Evolutionary conservation across 2,797 vertebrate species (phyloP).

Genomic region (Emydoidea blandingii): DNA sequence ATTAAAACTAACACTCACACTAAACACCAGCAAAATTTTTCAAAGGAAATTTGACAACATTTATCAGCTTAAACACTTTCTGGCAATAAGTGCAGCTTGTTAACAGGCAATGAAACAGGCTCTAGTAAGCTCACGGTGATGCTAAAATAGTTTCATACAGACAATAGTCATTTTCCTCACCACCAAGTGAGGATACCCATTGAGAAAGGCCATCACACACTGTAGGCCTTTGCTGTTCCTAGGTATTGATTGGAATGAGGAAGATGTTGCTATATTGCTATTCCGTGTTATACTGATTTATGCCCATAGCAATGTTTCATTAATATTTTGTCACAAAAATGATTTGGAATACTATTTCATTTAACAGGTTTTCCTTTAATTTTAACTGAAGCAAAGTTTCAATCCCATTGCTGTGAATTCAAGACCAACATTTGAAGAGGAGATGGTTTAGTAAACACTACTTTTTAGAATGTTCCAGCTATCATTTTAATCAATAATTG

Average conservation of each 20-base stretch:
- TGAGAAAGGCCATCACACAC: constrained; percentile 74
- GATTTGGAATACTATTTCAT: constrained; percentile 48
- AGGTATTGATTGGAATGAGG: constrained; percentile 70
- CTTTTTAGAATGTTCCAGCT: not conserved
- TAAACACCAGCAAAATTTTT: constrained; percentile 38
- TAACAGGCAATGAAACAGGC: constrained; percentile 78
- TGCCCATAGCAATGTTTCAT: constrained; percentile 53
- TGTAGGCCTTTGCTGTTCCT: constrained; percentile 67
- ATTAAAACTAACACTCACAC: constrained; percentile 59
- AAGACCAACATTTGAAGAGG: constrained; percentile 1
- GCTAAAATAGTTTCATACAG: constrained; percentile 67
- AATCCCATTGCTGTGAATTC: constrained; percentile 42
- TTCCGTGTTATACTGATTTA: constrained; percentile 47
- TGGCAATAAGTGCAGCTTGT: constrained; percentile 70
- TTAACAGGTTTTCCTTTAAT: constrained; percentile 53
- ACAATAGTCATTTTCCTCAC: constrained; percentile 75
- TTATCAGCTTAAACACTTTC: constrained; percentile 73
- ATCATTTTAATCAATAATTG: constrained; percentile 22
- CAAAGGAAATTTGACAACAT: constrained; percentile 60
- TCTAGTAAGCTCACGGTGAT: constrained; percentile 73
- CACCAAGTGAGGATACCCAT: constrained; percentile 80
- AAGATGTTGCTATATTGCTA: constrained; percentile 66
- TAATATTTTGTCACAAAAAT: constrained; percentile 61
- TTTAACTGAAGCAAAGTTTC: constrained; percentile 39
- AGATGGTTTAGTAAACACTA: not conserved